Conservation (phyloP, 1,140 invertebrate species). For the Ips nitidus region DNA sequence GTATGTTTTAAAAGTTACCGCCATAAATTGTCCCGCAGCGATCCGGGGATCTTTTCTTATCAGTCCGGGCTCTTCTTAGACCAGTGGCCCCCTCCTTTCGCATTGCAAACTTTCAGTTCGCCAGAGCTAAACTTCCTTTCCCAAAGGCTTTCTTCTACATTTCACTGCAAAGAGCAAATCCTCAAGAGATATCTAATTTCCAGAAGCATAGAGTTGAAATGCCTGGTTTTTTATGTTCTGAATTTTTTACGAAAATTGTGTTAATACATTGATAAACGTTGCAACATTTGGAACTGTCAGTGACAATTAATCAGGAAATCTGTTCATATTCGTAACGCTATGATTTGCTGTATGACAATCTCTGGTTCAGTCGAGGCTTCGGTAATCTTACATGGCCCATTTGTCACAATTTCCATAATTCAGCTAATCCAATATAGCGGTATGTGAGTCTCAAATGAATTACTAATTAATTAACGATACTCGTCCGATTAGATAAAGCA, state of each 20-base stretch:
- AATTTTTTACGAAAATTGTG: too few species aligned
- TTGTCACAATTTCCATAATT: constrained; percentile 15
- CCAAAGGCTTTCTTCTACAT: constrained; percentile 26
- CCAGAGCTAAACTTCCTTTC: constrained; percentile 28
- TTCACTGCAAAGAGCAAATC: constrained; percentile 1
- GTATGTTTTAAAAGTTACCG: constrained; percentile 55
- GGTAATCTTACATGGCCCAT: constrained; percentile 1
- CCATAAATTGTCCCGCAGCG: constrained; percentile 54
- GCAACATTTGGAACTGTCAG: too few species aligned
- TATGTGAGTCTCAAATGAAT: constrained; percentile 41
- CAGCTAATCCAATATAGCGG: constrained; percentile 13
- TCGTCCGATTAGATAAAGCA: constrained; percentile 50
- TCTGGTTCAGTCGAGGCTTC: not conserved
- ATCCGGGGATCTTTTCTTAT: constrained; percentile 53
- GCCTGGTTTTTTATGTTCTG: too few species aligned
- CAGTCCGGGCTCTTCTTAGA: constrained; percentile 44
- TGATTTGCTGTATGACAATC: too few species aligned
- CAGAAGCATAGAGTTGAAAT: too few species aligned
- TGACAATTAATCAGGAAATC: too few species aligned
- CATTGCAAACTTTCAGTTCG: constrained; percentile 17
- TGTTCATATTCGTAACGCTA: too few species aligned
- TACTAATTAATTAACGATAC: constrained; percentile 52
- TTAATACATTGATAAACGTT: too few species aligned
- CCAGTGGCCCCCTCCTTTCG: constrained; percentile 25
- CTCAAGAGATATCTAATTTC: not conserved